Percentiles rank a stretch among this genome's conserved stretches.
Conservation (phyloP, 2,888 invertebrate species). For the Perizoma flavofasciatum region DNA sequence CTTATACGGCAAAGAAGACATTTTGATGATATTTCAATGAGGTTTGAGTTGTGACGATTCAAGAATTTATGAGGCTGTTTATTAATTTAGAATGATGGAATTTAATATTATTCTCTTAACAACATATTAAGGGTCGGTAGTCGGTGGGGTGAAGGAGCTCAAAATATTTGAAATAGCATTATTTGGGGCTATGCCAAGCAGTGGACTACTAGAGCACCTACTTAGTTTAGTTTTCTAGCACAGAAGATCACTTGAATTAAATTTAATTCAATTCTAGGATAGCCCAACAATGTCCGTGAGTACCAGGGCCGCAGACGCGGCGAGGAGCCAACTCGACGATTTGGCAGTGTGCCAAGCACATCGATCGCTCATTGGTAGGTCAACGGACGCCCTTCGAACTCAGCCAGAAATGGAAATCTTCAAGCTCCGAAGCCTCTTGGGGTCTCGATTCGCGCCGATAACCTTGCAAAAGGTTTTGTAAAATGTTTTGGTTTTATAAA, state of each 20-base stretch:
- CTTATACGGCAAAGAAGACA: too few relatives aligned
- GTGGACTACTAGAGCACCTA: too few relatives aligned
- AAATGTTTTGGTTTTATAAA: constrained; percentile 10
- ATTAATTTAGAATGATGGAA: too few relatives aligned
- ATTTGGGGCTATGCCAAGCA: too few relatives aligned
- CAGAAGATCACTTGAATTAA: constrained; percentile 21
- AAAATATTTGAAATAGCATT: too few relatives aligned
- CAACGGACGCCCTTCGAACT: constrained; percentile 50
- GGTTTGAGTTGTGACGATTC: too few relatives aligned
- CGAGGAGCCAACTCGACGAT: constrained; percentile 47
- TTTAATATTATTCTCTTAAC: too few relatives aligned
- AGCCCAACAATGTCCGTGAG: constrained; percentile 15
- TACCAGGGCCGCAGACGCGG: constrained; percentile 38
- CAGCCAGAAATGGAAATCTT: constrained; percentile 42
- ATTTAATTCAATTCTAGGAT: constrained; percentile 24
- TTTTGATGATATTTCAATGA: too few relatives aligned
- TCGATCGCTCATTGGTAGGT: constrained; percentile 59
- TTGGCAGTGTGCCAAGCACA: constrained; percentile 54
- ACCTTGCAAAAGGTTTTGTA: neutral
- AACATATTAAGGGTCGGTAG: too few relatives aligned
- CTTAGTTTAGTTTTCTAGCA: too few relatives aligned
- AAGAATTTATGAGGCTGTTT: too few relatives aligned
- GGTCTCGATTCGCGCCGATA: neutral
- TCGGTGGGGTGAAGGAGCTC: too few relatives aligned
- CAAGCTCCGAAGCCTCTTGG: constrained; percentile 3